Percentiles rank a stretch among this genome's conserved stretches.
These are phyloP conservation scores for Achroia grisella DNA, from an alignment of 1,140 invertebrate species.

Conservation along the genomic window DNA sequence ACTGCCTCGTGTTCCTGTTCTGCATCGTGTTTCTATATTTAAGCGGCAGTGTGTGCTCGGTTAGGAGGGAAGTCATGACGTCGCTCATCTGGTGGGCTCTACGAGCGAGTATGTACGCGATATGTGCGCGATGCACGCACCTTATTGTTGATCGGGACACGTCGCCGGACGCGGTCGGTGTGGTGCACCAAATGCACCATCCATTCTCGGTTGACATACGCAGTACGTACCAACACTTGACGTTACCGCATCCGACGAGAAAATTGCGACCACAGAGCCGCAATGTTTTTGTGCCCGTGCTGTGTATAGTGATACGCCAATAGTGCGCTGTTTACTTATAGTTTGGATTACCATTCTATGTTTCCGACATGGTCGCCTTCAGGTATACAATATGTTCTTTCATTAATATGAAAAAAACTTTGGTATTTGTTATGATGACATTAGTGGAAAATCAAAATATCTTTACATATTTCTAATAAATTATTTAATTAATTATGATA, in stretches of 20 bases:
- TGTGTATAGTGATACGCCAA: slow-evolving; percentile 24
- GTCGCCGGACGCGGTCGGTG: slow-evolving; percentile 27
- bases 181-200: slow-evolving; percentile 6
- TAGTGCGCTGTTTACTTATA: slow-evolving; percentile 14
- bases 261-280: slow-evolving; percentile 25
- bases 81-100: slow-evolving; percentile 29
- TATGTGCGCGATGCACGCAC: slow-evolving; percentile 24
- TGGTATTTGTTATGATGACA: no score
- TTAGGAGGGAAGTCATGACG: slow-evolving; percentile 56
- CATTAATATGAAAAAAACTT: no score
- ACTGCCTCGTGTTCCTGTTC: slow-evolving; percentile 57
- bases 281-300: slow-evolving; percentile 28
- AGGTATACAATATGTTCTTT: slow-evolving; percentile 43
- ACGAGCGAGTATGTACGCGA: slow-evolving; percentile 18
- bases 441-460: no score
- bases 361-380: slow-evolving; percentile 47
- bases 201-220: slow-evolving; percentile 11
- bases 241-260: slow-evolving; percentile 25
- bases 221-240: slow-evolving; percentile 5
- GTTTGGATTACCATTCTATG: slow-evolving; percentile 21
- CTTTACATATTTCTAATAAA: no score
- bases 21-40: slow-evolving; percentile 64
- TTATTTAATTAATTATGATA: no score
- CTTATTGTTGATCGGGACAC: slow-evolving; percentile 36
- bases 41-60: slow-evolving; percentile 53